Evolutionary conservation across 2,888 invertebrate genomes (phyloP), one percentile per base, ranked within the genome.

Genomic region (Coecobrya sp.): DNA sequence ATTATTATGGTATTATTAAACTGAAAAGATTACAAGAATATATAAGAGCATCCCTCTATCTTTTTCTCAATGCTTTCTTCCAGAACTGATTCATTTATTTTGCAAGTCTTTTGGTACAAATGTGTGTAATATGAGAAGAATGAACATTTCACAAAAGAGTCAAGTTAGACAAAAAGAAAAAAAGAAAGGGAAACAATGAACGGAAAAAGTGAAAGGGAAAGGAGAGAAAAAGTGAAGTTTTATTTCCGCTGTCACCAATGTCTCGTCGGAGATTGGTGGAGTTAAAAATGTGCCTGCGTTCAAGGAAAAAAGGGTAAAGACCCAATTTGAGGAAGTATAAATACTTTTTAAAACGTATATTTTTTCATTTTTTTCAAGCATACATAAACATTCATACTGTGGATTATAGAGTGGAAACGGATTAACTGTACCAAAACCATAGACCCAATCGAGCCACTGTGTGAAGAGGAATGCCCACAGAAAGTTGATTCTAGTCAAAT

Each of bases 201-300:
- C n/a, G 19, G 36, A 70, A 36, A 70, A 36, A 70, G 22, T 16
- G 30, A 45, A 45, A 68, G 42, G 68, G 30, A 49, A 70, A 73
- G 68, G 42, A 55, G 52, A 19, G 79, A 68, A 88, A 89, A 82
- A 81, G 82, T 76, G 79, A 79, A 76, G 59, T 68, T 88, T 88
- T 81, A 88, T 88, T 88, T 88, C 81, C 52, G 49, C 88, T 88
- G 88, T 88, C 88, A 88, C 81, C 88, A 81, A 81, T 88, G 88
- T 88, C 88, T 88, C 88, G 68, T 81, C 65, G 81, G 81, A 88
- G 88, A 88, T 87, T 55, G 76, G 76, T 25, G 55, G 55, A 59
- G 49, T 62, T 81, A 65, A 79, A 88, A 88, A 81, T 68, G 52
- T 70, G 73, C 10, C 8, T 45, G 73, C n/a, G n/a, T 16, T 16